phyloP scores from a whole-genome alignment of 1,140 invertebrate genomes.

The Colletes gigas region DNA sequence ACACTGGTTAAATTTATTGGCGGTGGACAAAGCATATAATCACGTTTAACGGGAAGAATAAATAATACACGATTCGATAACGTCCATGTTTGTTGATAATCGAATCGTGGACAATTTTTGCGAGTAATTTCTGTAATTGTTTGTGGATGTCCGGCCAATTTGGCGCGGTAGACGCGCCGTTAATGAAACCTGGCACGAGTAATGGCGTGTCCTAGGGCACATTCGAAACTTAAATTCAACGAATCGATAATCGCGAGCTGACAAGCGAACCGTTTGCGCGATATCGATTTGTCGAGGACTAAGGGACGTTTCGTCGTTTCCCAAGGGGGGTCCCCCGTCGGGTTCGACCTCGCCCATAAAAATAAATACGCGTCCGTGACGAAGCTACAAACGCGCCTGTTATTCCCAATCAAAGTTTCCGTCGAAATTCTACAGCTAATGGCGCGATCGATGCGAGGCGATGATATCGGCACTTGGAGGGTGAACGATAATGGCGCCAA shows the following conservation, averaged over 20 bases:
- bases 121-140: background rate
- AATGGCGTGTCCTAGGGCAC: background rate
- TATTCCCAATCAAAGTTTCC: conserved; percentile 43
- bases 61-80: too few relatives aligned
- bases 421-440: background rate
- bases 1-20: too few relatives aligned
- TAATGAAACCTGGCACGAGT: background rate
- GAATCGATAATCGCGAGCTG: conserved; percentile 34
- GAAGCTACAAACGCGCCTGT: conserved; percentile 29
- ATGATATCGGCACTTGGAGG: background rate
- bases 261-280: conserved; percentile 30
- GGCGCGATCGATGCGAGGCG: background rate
- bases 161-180: background rate
- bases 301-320: background rate
- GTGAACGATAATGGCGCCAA: conserved; percentile 5
- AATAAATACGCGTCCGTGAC: conserved; percentile 55
- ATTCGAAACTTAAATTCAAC: conserved; percentile 15
- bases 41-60: too few relatives aligned
- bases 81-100: too few relatives aligned
- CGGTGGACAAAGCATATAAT: too few relatives aligned
- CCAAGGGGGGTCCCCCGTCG: background rate
- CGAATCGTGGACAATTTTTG: too few relatives aligned
- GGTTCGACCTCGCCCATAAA: conserved; percentile 3
- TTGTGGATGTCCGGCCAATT: background rate
- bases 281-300: conserved; percentile 40